Percentiles rank a stretch among this genome's conserved stretches.
phyloP scores from a whole-genome alignment of 2,888 invertebrate species.

The Ormyrus rosae region DNA sequence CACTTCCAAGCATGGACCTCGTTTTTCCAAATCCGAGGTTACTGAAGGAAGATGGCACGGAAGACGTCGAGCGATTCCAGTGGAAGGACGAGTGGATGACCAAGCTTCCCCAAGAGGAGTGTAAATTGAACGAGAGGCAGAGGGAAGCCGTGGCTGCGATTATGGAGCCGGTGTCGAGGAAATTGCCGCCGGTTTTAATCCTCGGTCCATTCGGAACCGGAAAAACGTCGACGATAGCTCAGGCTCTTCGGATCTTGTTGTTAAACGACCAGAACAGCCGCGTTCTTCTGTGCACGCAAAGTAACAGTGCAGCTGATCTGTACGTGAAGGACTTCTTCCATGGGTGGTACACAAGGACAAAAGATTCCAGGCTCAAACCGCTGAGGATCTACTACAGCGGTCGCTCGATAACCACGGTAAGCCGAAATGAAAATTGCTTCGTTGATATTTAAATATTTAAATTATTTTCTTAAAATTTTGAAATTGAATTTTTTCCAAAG shows the following conservation, averaged over 20 bases:
- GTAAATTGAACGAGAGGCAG: constrained; percentile 85
- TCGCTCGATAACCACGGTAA: constrained; percentile 87
- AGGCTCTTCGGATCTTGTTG: constrained; percentile 71
- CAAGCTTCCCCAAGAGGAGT: constrained; percentile 74
- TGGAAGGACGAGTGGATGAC: constrained; percentile 43
- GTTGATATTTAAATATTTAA: constrained; percentile 72
- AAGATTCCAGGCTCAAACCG: constrained; percentile 80
- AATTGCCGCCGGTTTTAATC: constrained; percentile 84
- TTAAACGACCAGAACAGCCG: constrained; percentile 82
- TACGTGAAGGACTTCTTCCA: constrained; percentile 91
- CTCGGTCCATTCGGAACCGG: constrained; percentile 92
- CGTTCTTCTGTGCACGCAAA: constrained; percentile 90
- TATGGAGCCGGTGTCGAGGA: constrained; percentile 80
- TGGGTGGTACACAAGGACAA: constrained; percentile 83
- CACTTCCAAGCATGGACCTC: constrained; percentile 82
- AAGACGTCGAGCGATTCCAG: constrained; percentile 7
- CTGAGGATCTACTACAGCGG: constrained; percentile 88
- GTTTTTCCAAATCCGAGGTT: constrained; percentile 80
- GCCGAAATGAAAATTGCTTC: constrained; percentile 62
- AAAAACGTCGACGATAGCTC: constrained; percentile 89
- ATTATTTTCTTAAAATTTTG: no score
- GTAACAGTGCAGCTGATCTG: constrained; percentile 90
- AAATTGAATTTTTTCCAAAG: constrained; percentile 57
- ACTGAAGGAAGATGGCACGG: not conserved
- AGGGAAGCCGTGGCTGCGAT: constrained; percentile 87